Evolutionary conservation across 2,888 invertebrate species (phyloP).

Genomic region (Callyntrura sp.): DNA sequence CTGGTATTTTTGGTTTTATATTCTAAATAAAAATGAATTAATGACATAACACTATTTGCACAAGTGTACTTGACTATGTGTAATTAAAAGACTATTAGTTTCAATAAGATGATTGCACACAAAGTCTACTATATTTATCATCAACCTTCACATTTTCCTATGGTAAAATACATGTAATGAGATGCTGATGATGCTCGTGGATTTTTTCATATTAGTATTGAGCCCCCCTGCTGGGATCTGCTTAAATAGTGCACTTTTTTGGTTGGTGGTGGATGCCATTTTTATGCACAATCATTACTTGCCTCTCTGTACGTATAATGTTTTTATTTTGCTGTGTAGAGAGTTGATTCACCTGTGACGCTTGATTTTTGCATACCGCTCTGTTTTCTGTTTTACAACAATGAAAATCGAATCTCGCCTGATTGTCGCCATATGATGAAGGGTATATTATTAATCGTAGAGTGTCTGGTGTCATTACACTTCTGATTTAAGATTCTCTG

Average conservation of each 20-base stretch:
- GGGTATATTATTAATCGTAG: neutral
- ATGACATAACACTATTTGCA: neutral
- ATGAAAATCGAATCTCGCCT: no score
- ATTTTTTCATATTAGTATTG: neutral
- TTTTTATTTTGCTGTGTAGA: no score
- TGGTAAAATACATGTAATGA: neutral
- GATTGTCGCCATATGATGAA: no score
- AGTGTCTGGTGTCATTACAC: conserved; percentile 1
- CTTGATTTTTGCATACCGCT: no score
- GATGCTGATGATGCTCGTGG: neutral
- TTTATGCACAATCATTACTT: neutral
- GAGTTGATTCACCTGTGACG: no score
- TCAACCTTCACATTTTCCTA: neutral
- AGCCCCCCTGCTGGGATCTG: neutral
- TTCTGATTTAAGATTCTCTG: neutral
- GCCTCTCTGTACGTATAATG: no score
- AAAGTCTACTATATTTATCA: neutral
- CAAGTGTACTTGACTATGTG: neutral
- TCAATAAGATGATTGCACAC: neutral
- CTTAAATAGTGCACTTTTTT: neutral
- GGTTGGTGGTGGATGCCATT: neutral
- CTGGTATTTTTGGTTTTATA: neutral
- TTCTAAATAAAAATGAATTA: neutral
- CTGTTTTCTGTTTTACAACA: no score
- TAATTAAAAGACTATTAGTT: conserved; percentile 5